Evolutionary conservation across 2,113 vertebrate species (phyloP), one percentile per base, ranked within the genome.

Genomic region (Riparia riparia): DNA sequence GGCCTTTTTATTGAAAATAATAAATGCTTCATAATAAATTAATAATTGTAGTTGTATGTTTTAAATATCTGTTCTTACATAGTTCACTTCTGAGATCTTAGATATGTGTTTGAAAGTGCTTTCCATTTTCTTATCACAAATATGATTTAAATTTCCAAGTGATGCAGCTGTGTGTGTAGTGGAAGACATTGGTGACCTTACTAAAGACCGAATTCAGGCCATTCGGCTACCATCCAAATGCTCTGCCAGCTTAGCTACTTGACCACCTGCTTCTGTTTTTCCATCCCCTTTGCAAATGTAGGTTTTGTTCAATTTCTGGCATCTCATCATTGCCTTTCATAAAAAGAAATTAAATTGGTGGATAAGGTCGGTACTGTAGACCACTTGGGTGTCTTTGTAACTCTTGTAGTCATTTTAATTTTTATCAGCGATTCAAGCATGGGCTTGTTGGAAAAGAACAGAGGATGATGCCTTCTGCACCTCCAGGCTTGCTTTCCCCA

Each of bases 261-360:
- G 90, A 96, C 92, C 95, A 97, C 95, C 97, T 96, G 96, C 96
- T 95, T 98, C 96, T 97, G 95, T 95, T 98, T 97, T 97, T 97
- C 87, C 79, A 57, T 93, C 93, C 86, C 28, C 60, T 91, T 97
- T 96, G 89, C 80, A 91, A 93, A 90, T 89, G 83, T 71, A 92
- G 88, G 56, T 70, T 96, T 98, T 97, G 78, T 95, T 96, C 22
- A 34, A 57, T 66, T 94, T 90, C 73, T 94, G 94, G 72, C 78
- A 60, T 95, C 63, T 92, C 41, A 41, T n/a, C 34, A 20, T 54
- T 82, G 70, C 42, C 42, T 92, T 93, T 92, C 58, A 28, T 49
- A 34, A 60, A 70, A 73, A 34, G 14, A 78, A 82, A 74, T 65
- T 42, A 42, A 90, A 93, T 83, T 1, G 1, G 13, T n/a, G 84